Evolutionary conservation across 2,113 vertebrate species (phyloP), one percentile per base, ranked within the genome.

Genomic region (Heterotis niloticus): DNA sequence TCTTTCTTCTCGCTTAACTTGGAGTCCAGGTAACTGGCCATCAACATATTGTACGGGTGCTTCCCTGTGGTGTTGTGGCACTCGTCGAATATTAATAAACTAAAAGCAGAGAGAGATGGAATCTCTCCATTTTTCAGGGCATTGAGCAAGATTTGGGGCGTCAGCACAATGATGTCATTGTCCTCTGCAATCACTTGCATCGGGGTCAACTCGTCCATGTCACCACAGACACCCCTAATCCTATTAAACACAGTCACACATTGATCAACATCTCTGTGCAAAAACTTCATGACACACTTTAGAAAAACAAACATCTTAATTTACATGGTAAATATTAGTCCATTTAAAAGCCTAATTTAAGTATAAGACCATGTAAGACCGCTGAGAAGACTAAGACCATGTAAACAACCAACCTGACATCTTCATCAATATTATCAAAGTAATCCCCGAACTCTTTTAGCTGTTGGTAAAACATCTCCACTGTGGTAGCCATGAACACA

Each of bases 71-170:
- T 94, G 77, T 94, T 94, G 87, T 95, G 94, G 81, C 94, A 95
- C 81, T 95, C 94, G 75, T 95, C 94, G 84, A 95, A 93, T 84
- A 95, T 89, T 84, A 95, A 89, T 85, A 95, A 85, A 0, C 90
- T 92, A 79, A 95, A 94, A 72, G 90, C 5, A 14, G 90, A 90
- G 12, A 95, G 85, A 0, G 92, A 94, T 1, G 79, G 44, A 57
- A 93, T 0, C 0, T 81, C 84, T 28, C 85, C 83, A 0, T 78
- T 73, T 24, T 86, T 74, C 0, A 94, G 85, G 24, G 65, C 86
- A 75, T 95, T 94, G 82, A 95, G 83, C 76, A 95, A 90, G 82
- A 93, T 93, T 90, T 95, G 94, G 16, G 94, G 94, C 0, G 91
- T 94, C 82, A 95, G 74, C 77, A 95, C 79, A 68, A 93, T 85